Evolutionary conservation across 2,797 vertebrate genomes (phyloP), one percentile per base, ranked within the genome.

Genomic region (Setipinna tenuifilis): DNA sequence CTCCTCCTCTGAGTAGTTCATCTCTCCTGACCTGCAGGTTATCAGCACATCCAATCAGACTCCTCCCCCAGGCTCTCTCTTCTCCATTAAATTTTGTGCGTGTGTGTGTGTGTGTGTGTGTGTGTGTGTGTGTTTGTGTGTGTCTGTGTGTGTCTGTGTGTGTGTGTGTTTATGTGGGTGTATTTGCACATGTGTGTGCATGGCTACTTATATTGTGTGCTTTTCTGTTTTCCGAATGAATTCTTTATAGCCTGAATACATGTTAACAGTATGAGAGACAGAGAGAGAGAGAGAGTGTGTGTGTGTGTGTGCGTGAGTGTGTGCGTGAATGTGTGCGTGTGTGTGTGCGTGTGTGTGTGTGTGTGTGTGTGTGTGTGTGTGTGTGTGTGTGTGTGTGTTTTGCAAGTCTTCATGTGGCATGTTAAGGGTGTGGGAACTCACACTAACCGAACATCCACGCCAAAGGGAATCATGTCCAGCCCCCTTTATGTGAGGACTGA

Each of bases 61-160:
- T 11, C 87, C 82, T 86, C 83, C 86, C 86, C 82, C 57, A 12
- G 44, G 87, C 86, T 82, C 46, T 58, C 78, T 78, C 62, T 62
- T 62, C 31, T 65, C 87, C 87, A 91, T 91, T 89, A 90, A 88
- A 91, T 83, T 82, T 83, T 41, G 48, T 78, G 81, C 46, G 82
- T 83, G 57, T 31, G 5, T 87, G 89, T 87, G 87, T 85, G 84
- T 86, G 86, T 31, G 21, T 59, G 83, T 48, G 84, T 48, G 68
- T 80, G 83, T 80, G 83, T 82, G 71, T 86, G 83, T 65, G 48
- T 86, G 83, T 31, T 28, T 23, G 21, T 81, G 25, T 17, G 41
- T 85, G 83, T 12, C 2, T 14, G 50, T 80, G 82, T 57, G 85
- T n/a, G 82, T 46, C 85, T 85, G 87, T 86, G 87, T 87, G 89